Evolutionary conservation across 2,113 vertebrate species (phyloP), one percentile per base, ranked within the genome.

Genomic region (mouse (Mus musculus)): DNA sequence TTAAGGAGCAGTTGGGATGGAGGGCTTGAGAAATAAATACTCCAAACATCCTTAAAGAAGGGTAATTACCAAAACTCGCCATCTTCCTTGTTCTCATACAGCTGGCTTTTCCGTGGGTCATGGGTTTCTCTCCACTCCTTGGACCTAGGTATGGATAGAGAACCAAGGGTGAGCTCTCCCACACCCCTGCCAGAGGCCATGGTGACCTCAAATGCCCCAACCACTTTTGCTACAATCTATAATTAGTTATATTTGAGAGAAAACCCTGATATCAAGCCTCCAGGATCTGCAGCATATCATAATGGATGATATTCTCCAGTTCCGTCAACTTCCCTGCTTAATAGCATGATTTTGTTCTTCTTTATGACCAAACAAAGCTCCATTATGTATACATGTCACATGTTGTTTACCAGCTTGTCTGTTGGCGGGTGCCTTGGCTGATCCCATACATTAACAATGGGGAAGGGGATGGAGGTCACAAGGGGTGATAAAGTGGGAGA

Each of bases 41-140:
- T 77, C 14, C 11, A 24, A 67, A 89, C 54, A 30, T 17, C 76
- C 11, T 2, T 80, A 46, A 16, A 14, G n/a, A 80, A 39, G 85
- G 24, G 1, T 33, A 97, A 94, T 96, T 99, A 99, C 99, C 98
- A 99, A 96, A 99, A 99, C 94, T 99, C 99, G 59, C 99, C 99
- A 90, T 99, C 97, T 1, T 98, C 90, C 72, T 98, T 98, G 0
- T 98, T 87, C 71, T 97, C 90, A 94, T 97, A 95, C 13, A 98
- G 82, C 1, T 42, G 28, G 91, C 65, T 97, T 91, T 97, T 98
- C 54, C 24, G 10, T 1, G 86, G 19, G 33, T 96, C 75, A 0
- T 65, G 91, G 71, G 97, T 97, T 46, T 33, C 49, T 71, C 98
- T 72, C 99, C 98, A 99, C 19, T 99, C 97, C 28, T 2, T 56